Evolutionary conservation across 2,888 invertebrate genomes (phyloP), one percentile per base, ranked within the genome.

Genomic region (Lysandra coridon): DNA sequence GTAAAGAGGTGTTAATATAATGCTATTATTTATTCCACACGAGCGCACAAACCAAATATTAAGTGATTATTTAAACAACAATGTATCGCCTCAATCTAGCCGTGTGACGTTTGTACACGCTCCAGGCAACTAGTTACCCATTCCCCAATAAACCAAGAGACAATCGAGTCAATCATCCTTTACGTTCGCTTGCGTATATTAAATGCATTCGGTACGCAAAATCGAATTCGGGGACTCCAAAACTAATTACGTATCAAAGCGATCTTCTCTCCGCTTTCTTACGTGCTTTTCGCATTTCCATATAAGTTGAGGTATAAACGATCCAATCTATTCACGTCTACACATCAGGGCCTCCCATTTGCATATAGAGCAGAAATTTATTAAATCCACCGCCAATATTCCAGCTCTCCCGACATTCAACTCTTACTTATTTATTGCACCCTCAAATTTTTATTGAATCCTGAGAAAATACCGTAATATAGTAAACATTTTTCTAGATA

Each of bases 291-390:
- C 92, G 89, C 88, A 94, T 94, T 94, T 92, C 93, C 94, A 94
- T 94, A 94, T 94, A 94, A 94, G 94, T 94, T 93, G 94, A 93
- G 94, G 90, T 93, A 92, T 94, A 94, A 94, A 94, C 94, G 94
- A 92, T 90, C 94, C 94, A 94, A 94, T 94, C 94, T 94, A 94
- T 94, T 94, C 94, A 93, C 93, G 94, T 94, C 94, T 94, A 94
- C 94, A 94, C 94, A 94, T 94, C 94, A 94, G 93, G 93, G 93
- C 92, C 92, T 90, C 93, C 89, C 91, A 94, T 94, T 94, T 94
- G 94, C 94, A 94, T 94, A 94, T 94, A 94, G 93, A 94, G 93
- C 92, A 93, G 93, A 93, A 94, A 94, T 94, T 94, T 94, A 94
- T 94, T 94, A 94, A 94, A 94, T 94, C 94, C 94, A 94, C 93